Evolutionary conservation across 2,888 invertebrate genomes (phyloP).

Genomic region (Allygus modestus): DNA sequence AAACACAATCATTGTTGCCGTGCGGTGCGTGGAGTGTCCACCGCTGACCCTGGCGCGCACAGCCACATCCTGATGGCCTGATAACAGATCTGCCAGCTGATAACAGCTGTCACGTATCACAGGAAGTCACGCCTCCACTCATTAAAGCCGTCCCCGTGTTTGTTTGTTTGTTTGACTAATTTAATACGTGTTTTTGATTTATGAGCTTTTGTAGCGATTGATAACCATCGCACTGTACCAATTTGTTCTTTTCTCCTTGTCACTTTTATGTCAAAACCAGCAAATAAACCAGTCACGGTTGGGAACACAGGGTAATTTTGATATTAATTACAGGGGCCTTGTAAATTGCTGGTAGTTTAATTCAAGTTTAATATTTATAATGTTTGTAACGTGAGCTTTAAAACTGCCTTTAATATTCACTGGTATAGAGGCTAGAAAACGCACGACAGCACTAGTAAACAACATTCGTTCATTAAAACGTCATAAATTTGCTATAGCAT

Average conservation of each 20-base stretch:
- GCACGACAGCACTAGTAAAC: too few relatives aligned
- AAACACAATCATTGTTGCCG: too few relatives aligned
- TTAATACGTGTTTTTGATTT: constrained; percentile 10
- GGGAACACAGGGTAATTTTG: neutral
- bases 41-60: neutral
- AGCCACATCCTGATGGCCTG: neutral
- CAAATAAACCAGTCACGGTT: neutral
- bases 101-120: neutral
- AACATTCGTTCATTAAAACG: too few relatives aligned
- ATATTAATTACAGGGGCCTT: neutral
- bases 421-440: too few relatives aligned
- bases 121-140: constrained; percentile 32
- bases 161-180: constrained; percentile 38
- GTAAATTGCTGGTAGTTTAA: neutral
- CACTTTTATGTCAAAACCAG: neutral
- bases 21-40: too few relatives aligned
- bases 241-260: constrained; percentile 15
- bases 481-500: too few relatives aligned
- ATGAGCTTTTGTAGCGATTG: constrained; percentile 9
- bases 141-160: constrained; percentile 8
- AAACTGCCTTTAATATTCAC: too few relatives aligned
- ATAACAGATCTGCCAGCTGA: constrained; percentile 37
- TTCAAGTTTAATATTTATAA: too few relatives aligned
- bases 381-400: too few relatives aligned
- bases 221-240: constrained; percentile 19